These are phyloP conservation scores for Xanthorhoe spadicearia DNA, from an alignment of 2,888 invertebrate genomes.

Conservation along the genomic window DNA sequence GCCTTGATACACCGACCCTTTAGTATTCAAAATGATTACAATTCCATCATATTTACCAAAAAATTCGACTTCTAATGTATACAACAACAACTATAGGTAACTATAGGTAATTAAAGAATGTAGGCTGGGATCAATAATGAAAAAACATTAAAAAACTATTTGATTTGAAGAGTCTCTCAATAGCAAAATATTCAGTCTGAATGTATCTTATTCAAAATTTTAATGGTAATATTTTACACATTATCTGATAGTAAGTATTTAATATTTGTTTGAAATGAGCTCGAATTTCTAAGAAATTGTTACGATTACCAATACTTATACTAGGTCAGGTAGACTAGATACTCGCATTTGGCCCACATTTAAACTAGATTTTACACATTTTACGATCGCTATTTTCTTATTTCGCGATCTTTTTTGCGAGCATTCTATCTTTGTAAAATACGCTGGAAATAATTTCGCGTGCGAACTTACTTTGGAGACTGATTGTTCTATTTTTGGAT, in stretches of 20 bases:
- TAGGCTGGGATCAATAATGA: too few relatives aligned
- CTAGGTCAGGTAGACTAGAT: slow-evolving; percentile 5
- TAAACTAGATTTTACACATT: slow-evolving; percentile 35
- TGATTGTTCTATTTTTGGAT: slow-evolving; percentile 7
- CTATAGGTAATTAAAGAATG: too few relatives aligned
- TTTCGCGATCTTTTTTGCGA: slow-evolving; percentile 27
- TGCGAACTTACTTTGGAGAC: slow-evolving; percentile 13
- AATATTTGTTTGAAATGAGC: slow-evolving; percentile 3
- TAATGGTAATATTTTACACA: too few relatives aligned
- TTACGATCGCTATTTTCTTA: slow-evolving; percentile 34
- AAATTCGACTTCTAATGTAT: too few relatives aligned
- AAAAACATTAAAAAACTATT: too few relatives aligned
- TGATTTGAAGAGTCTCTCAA: too few relatives aligned
- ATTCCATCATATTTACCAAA: too few relatives aligned
- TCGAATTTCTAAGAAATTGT: slow-evolving; percentile 17
- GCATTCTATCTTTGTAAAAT: slow-evolving; percentile 31
- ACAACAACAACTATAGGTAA: too few relatives aligned
- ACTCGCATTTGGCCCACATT: slow-evolving; percentile 31
- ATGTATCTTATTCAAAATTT: too few relatives aligned
- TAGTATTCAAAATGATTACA: background rate
- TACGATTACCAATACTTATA: slow-evolving; percentile 28
- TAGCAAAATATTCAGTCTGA: too few relatives aligned
- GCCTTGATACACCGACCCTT: slow-evolving; percentile 12
- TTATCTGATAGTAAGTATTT: too few relatives aligned
- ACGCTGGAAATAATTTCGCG: slow-evolving; percentile 24